Evolutionary conservation across 2,113 vertebrate genomes (phyloP).

Genomic region (Excalfactoria chinensis): DNA sequence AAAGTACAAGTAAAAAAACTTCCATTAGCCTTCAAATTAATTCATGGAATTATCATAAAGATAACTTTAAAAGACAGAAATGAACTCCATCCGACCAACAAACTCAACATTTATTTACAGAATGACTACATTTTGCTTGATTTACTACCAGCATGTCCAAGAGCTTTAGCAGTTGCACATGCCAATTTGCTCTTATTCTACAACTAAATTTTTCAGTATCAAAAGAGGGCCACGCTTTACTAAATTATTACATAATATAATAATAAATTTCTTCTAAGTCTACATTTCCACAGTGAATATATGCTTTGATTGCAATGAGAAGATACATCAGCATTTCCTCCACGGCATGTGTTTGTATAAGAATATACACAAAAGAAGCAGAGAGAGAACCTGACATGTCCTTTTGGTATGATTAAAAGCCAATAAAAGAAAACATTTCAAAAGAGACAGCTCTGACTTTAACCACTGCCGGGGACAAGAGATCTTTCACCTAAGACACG

Average conservation of each 20-base stretch:
- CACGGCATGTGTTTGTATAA: neutral
- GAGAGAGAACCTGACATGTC: neutral
- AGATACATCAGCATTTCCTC: neutral
- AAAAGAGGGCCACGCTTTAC: neutral
- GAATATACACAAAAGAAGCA: neutral
- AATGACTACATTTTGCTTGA: neutral
- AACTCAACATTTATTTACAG: neutral
- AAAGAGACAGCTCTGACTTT: conserved; percentile 34
- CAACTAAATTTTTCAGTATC: neutral
- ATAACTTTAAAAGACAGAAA: neutral
- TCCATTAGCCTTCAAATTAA: neutral
- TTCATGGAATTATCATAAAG: neutral
- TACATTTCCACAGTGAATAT: neutral
- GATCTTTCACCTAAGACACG: conserved; percentile 10
- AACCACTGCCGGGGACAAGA: conserved; percentile 14
- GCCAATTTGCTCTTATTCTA: neutral
- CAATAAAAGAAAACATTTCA: conserved; percentile 17
- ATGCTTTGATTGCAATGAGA: neutral
- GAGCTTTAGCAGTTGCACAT: neutral
- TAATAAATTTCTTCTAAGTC: neutral
- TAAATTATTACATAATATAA: neutral
- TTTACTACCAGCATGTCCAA: neutral
- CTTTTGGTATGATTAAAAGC: conserved; percentile 45
- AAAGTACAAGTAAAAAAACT: neutral
- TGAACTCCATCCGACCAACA: neutral